Evolutionary conservation across 2,888 invertebrate species (phyloP), one percentile per base, ranked within the genome.

Genomic region (Hemithea aestivaria): DNA sequence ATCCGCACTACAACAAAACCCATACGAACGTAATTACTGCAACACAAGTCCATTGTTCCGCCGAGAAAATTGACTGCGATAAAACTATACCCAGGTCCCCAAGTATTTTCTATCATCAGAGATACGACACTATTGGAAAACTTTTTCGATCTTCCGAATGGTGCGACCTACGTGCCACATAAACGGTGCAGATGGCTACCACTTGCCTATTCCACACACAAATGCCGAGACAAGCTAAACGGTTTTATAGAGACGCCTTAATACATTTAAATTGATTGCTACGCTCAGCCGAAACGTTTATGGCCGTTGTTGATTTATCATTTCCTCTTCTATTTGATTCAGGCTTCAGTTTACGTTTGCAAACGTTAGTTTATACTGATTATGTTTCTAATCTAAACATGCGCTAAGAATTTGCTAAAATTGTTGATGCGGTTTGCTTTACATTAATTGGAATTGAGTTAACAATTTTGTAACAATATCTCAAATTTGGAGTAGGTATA

Each of bases 141-240:
- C 65, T 84, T 84, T 84, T 79, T 77, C 79, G 77, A 80, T 80
- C 78, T 71, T 65, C 66, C 73, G 73, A 77, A 75, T 76, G 75
- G 80, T 77, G 72, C 65, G 58, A 53, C 50, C 58, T 75, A 78
- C 78, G 81, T 80, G 76, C 62, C 67, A 73, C 78, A 75, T 78
- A 80, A 80, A 71, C 61, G 70, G 58, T 70, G 61, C 41, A 42
- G 33, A 33, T 42, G 22, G 36, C 26, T 28, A 2, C 48, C 48
- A 56, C 65, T 67, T 76, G 75, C 69, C 72, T 79, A 81, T 80
- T 75, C 76, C 51, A 52, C 61, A 69, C 72, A 71, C 78, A 74
- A 69, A 64, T 63, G 66, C 67, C 62, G 61, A 42, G 62, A 56
- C 62, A 48, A 57, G 64, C 65, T 65, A 61, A 68, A 70, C 68